phyloP scores from a whole-genome alignment of 2,797 vertebrate species.

The Enteromius mattozi region DNA sequence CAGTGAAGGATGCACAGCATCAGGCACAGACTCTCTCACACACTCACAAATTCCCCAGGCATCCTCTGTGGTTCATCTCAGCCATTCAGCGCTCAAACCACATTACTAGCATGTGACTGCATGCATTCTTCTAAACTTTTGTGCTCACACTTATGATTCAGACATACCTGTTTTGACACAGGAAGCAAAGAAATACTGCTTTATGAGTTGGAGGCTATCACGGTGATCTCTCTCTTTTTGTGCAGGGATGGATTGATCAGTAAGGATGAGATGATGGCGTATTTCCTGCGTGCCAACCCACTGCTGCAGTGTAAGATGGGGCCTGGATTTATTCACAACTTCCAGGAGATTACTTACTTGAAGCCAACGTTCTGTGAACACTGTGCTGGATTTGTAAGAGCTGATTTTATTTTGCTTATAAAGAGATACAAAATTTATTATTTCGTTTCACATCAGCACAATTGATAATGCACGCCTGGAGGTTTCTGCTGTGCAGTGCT shows the following conservation, averaged over 20 bases:
- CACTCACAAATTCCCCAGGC: conserved; percentile 36
- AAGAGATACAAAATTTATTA: no score
- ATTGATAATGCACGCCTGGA: neutral
- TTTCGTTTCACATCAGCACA: neutral
- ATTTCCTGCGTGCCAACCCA: conserved; percentile 94
- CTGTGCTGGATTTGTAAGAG: conserved; percentile 97
- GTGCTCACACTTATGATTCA: neutral
- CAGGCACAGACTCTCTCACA: conserved; percentile 11
- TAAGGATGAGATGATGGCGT: conserved; percentile 98
- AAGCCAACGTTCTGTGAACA: conserved; percentile 98
- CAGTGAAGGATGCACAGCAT: conserved; percentile 50
- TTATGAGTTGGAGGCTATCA: neutral
- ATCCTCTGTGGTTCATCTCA: conserved; percentile 53
- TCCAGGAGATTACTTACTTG: conserved; percentile 97
- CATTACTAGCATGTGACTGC: conserved; percentile 48
- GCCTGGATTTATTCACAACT: conserved; percentile 93
- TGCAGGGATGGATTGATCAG: conserved; percentile 93
- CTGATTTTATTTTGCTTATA: neutral
- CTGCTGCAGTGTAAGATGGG: conserved; percentile 96
- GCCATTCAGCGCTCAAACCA: conserved; percentile 46
- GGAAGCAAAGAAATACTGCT: neutral
- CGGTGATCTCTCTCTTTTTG: neutral
- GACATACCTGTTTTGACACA: conserved; percentile 1
- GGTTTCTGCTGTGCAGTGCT: neutral
- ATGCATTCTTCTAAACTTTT: conserved; percentile 13